Conservation (phyloP, 1,140 invertebrate genomes). For the Sycobia sp. region DNA sequence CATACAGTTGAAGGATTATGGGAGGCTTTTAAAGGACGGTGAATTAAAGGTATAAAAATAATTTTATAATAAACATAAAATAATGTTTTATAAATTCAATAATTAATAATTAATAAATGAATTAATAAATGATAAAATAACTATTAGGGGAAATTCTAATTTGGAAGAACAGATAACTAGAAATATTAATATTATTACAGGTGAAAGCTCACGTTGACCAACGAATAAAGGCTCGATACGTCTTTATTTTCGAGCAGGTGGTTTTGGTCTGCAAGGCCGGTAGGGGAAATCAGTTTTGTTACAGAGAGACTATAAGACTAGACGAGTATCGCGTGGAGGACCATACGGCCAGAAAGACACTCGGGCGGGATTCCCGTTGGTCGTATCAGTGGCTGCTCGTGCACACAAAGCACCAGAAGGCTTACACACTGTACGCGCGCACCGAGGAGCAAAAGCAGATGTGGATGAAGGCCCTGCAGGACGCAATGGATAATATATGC, state of each 20-base stretch:
- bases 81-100: background rate
- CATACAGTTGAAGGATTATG: constrained; percentile 84
- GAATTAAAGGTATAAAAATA: constrained; percentile 74
- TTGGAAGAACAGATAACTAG: background rate
- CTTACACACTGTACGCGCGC: constrained; percentile 88
- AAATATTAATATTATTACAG: constrained; percentile 35
- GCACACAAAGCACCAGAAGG: constrained; percentile 78
- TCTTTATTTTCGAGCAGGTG: constrained; percentile 96
- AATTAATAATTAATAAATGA: too few species aligned
- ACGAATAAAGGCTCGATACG: constrained; percentile 83
- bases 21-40: constrained; percentile 87
- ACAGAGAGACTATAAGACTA: constrained; percentile 83
- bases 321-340: constrained; percentile 89
- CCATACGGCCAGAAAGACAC: constrained; percentile 65
- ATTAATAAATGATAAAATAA: background rate
- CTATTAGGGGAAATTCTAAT: background rate
- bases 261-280: constrained; percentile 92
- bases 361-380: constrained; percentile 76
- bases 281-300: constrained; percentile 90
- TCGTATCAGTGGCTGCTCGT: constrained; percentile 84
- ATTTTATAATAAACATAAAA: background rate
- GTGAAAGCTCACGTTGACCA: constrained; percentile 88
- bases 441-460: constrained; percentile 85
- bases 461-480: constrained; percentile 90
- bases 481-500: constrained; percentile 92